phyloP scores from a whole-genome alignment of 2,113 vertebrate genomes.

The Alexandromys fortis region DNA sequence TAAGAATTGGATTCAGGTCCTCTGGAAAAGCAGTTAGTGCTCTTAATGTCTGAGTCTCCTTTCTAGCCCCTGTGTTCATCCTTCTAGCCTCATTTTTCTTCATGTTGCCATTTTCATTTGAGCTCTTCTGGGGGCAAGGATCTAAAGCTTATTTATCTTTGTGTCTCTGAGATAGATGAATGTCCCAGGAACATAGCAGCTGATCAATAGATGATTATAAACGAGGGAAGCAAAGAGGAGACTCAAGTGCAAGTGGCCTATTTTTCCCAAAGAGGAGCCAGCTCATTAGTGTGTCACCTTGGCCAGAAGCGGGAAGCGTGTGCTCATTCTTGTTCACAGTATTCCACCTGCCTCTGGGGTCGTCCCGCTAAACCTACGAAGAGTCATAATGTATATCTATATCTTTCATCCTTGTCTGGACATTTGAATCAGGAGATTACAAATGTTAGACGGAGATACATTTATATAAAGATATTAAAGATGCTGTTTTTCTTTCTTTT shows the following conservation, averaged over 20 bases:
- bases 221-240: neutral
- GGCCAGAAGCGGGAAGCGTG: neutral
- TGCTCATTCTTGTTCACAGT: neutral
- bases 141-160: constrained; percentile 10
- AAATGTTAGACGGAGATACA: neutral
- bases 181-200: neutral
- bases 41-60: neutral
- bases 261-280: constrained; percentile 10
- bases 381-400: neutral
- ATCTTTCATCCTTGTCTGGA: neutral
- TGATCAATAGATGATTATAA: neutral
- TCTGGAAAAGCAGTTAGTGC: neutral
- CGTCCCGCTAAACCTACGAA: neutral
- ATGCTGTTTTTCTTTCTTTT: too few species aligned
- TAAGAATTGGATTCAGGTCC: neutral
- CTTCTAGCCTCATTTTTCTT: neutral
- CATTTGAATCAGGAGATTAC: neutral
- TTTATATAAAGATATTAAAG: neutral
- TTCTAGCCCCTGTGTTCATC: too few species aligned
- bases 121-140: neutral
- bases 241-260: neutral
- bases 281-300: neutral
- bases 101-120: neutral
- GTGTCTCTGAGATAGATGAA: constrained; percentile 8
- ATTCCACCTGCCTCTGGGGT: neutral